Base-by-base conservation (phyloP, 2,113 vertebrate species). In the Danionella cerebrum region DNA sequence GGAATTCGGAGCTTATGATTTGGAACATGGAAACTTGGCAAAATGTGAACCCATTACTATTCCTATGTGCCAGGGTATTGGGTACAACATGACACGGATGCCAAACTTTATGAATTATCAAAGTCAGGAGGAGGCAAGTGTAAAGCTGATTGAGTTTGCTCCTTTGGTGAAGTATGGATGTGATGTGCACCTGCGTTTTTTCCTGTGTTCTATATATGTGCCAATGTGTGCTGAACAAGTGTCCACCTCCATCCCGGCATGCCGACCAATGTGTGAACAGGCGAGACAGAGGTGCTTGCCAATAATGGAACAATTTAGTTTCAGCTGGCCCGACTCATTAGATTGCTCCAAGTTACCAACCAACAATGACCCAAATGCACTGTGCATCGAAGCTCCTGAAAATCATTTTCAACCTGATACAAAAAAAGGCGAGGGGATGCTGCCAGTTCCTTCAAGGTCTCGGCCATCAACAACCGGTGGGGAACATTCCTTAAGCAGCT, bases 181-280 rank as follows among this genome's bases (percentile, higher is more conserved):
- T 78, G 89, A 94, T 75, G 78, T 87, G n/a, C 92, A 93, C 80
- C 88, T 94, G 74, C 90, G 91, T 67, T 92, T 94, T 76, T 92
- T 94, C 79, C 89, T 94, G 55, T 93, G 92, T 84, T 94, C 92
- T 2, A 87, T 94, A 35, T 93, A 91, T 13, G 92, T 91, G 2
- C 92, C 92, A 29, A 93, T 93, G 92, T 94, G 92, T 80, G 91
- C 91, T 0, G 87, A 93, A 76, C 89, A 94, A 80, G 92, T 94
- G 76, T 91, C 91, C 67, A 80, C 86, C 84, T 88, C 89, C 77
- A 94, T 93, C 82, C 92, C 92, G 0, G 92, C 92, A 66, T 94
- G 92, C 89, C 86, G 91, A 50, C 89, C 91, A 71, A 94, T 94
- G 92, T 94, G 92, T 14, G 91, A 93, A 76, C 89, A 91, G 77